A percentile compares a stretch with the other conserved stretches of the same genome.
phyloP scores from a whole-genome alignment of 2,797 vertebrate species.

The Typhlichthys subterraneus region DNA sequence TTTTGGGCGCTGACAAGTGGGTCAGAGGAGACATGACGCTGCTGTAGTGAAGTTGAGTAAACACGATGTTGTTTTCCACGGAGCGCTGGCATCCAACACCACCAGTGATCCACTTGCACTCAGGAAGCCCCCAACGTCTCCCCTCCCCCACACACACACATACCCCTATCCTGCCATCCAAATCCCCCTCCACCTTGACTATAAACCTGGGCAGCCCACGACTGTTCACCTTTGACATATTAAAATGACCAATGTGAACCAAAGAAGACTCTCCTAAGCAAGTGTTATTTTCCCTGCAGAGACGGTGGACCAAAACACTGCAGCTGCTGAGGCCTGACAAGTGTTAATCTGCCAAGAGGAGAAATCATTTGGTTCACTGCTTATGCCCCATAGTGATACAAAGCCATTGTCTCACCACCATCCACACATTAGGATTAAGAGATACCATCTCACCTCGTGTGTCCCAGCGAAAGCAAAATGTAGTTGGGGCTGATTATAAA shows the following conservation, averaged over 20 bases:
- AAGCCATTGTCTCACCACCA: slow-evolving; percentile 26
- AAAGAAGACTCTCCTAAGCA: slow-evolving; percentile 49
- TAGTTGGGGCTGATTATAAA: slow-evolving; percentile 22
- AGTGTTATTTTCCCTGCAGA: slow-evolving; percentile 51
- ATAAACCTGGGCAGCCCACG: slow-evolving; percentile 58
- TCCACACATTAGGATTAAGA: slow-evolving; percentile 7
- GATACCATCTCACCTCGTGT: slow-evolving; percentile 1
- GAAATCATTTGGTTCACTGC: slow-evolving; percentile 62
- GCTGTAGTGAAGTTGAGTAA: slow-evolving; percentile 78
- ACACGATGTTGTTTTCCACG: slow-evolving; percentile 81
- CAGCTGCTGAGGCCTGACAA: slow-evolving; percentile 69
- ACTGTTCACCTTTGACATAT: slow-evolving; percentile 78
- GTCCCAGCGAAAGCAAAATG: slow-evolving; percentile 18
- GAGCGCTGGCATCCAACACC: slow-evolving; percentile 74
- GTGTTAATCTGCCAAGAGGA: slow-evolving; percentile 68
- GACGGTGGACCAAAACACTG: slow-evolving; percentile 50
- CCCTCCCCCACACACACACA: slow-evolving; percentile 38
- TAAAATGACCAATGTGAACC: slow-evolving; percentile 57
- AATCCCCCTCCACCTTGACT: slow-evolving; percentile 44
- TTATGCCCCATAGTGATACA: slow-evolving; percentile 61
- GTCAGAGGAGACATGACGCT: slow-evolving; percentile 82
- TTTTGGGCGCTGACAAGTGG: slow-evolving; percentile 83
- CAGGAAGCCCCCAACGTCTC: slow-evolving; percentile 59
- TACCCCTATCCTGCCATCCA: slow-evolving; percentile 34
- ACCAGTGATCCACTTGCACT: slow-evolving; percentile 67